Conservation (phyloP, 2,113 vertebrate species). For the Gasterosteus aculeatus region DNA sequence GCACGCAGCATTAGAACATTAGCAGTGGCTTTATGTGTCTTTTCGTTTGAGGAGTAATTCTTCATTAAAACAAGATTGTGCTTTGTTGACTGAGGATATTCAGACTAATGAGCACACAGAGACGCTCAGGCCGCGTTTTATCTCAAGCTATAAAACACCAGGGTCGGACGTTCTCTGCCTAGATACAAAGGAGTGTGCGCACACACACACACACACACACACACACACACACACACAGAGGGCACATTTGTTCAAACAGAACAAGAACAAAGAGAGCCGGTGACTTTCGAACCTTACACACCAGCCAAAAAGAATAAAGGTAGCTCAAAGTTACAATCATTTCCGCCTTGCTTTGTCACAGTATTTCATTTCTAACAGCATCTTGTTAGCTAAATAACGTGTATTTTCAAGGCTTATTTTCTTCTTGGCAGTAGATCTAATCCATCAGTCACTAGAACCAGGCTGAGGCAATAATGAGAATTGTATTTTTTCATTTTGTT, state of each 20-base stretch:
- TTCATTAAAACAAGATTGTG: conserved; percentile 62
- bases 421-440: conserved; percentile 4
- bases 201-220: neutral
- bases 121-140: conserved; percentile 64
- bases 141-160: conserved; percentile 63
- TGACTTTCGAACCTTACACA: conserved; percentile 53
- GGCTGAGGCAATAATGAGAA: conserved; percentile 16
- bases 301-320: conserved; percentile 53
- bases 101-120: conserved; percentile 66
- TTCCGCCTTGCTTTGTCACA: conserved; percentile 1
- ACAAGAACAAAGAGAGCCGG: conserved; percentile 69
- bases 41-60: conserved; percentile 30
- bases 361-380: neutral
- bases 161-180: conserved; percentile 51
- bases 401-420: conserved; percentile 1
- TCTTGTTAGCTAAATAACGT: neutral
- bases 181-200: conserved; percentile 54
- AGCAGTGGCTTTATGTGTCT: conserved; percentile 12
- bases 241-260: conserved; percentile 70
- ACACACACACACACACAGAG: conserved; percentile 26
- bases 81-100: conserved; percentile 58
- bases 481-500: conserved; percentile 9
- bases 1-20: neutral
- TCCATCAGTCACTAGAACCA: conserved; percentile 34
- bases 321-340: conserved; percentile 4